Evolutionary conservation across 2,888 invertebrate genomes (phyloP).

Genomic region (Dexiosoma caninum): DNA sequence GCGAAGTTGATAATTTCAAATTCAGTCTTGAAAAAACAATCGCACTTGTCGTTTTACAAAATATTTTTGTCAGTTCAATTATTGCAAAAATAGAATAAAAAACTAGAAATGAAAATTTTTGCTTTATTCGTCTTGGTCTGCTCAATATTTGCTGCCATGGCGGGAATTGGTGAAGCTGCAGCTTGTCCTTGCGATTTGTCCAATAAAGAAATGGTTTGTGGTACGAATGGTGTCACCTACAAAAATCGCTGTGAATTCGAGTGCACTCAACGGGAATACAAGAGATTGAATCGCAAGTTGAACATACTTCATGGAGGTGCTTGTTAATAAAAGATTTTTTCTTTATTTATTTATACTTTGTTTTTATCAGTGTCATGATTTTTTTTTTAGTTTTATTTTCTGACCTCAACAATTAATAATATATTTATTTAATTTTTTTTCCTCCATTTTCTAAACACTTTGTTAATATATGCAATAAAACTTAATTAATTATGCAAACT

Average conservation of each 20-base stretch:
- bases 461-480: too few species aligned
- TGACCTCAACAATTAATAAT: too few species aligned
- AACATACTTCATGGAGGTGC: conserved; percentile 68
- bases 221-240: conserved; percentile 93
- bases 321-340: conserved; percentile 62
- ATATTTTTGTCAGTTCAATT: neutral
- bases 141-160: conserved; percentile 58
- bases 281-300: conserved; percentile 69
- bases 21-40: conserved; percentile 34
- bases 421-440: too few species aligned
- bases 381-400: too few species aligned
- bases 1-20: neutral
- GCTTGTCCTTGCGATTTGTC: conserved; percentile 90
- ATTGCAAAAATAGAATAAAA: neutral
- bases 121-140: conserved; percentile 63
- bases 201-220: conserved; percentile 91
- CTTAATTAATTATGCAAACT: too few species aligned
- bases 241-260: conserved; percentile 97
- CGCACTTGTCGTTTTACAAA: neutral
- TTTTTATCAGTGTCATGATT: too few species aligned
- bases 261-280: conserved; percentile 81
- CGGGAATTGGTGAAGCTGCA: conserved; percentile 67
- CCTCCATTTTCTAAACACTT: too few species aligned
- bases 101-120: conserved; percentile 68
- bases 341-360: too few species aligned